phyloP scores from a whole-genome alignment of 2,797 vertebrate species.

The Urophycis tenuis region DNA sequence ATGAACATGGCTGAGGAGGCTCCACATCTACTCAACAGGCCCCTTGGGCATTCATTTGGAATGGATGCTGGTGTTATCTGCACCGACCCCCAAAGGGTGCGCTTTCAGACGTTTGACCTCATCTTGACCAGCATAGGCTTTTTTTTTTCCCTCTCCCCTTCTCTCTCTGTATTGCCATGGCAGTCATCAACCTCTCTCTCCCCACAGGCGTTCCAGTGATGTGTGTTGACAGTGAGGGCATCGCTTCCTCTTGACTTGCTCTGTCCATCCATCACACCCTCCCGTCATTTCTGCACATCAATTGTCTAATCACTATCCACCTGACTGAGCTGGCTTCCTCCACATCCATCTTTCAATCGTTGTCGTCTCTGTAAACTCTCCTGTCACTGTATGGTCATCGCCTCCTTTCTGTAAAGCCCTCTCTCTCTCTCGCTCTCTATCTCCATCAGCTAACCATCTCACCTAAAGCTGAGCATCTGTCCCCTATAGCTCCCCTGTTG shows the following conservation, averaged over 20 bases:
- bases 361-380: neutral
- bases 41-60: neutral
- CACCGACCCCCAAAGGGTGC: neutral
- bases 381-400: no score
- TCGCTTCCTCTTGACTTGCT: neutral
- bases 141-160: constrained; percentile 7
- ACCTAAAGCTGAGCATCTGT: neutral
- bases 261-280: neutral
- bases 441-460: neutral
- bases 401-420: neutral
- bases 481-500: neutral
- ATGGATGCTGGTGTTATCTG: neutral
- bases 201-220: neutral
- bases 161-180: constrained; percentile 11
- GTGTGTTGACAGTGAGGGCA: neutral
- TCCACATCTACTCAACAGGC: constrained; percentile 15
- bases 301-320: neutral
- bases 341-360: neutral
- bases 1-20: neutral
- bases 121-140: constrained; percentile 19
- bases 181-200: neutral
- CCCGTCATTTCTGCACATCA: neutral
- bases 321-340: neutral
- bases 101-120: constrained; percentile 13
- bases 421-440: neutral